Evolutionary conservation across 2,113 vertebrate genomes (phyloP).

Genomic region (Nettapus auritus): DNA sequence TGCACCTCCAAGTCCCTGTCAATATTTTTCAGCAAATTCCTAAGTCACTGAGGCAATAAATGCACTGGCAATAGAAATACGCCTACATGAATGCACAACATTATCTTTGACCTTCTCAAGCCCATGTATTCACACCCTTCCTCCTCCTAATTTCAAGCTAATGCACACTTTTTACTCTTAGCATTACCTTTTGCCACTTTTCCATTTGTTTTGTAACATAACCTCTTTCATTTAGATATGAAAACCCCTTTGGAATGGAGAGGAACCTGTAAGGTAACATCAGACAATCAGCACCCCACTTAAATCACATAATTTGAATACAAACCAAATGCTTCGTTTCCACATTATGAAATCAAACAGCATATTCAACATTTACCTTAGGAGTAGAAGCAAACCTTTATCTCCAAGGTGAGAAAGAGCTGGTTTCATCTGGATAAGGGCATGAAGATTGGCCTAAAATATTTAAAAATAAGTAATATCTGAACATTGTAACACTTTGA

Average conservation of each 20-base stretch:
- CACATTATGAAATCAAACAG: not conserved
- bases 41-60: not conserved
- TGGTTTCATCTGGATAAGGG: constrained; percentile 97
- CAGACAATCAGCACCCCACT: not conserved
- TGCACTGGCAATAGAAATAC: not conserved
- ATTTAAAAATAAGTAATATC: not conserved
- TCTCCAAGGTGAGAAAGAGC: constrained; percentile 97
- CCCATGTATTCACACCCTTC: not conserved
- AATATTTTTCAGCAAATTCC: not conserved
- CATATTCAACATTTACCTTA: constrained; percentile 82
- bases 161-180: not conserved
- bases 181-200: constrained; percentile 96
- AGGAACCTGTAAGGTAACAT: constrained; percentile 86
- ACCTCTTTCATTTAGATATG: constrained; percentile 96
- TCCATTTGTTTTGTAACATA: constrained; percentile 97
- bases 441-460: constrained; percentile 95
- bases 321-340: not conserved
- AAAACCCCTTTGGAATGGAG: constrained; percentile 98
- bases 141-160: not conserved
- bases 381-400: constrained; percentile 94
- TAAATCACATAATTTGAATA: not conserved
- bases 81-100: fast-evolving
- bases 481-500: not conserved
- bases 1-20: not conserved
- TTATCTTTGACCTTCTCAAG: not conserved